These are phyloP conservation scores for Heteromurus nitidus DNA, from an alignment of 2,888 invertebrate genomes.

Conservation along the genomic window DNA sequence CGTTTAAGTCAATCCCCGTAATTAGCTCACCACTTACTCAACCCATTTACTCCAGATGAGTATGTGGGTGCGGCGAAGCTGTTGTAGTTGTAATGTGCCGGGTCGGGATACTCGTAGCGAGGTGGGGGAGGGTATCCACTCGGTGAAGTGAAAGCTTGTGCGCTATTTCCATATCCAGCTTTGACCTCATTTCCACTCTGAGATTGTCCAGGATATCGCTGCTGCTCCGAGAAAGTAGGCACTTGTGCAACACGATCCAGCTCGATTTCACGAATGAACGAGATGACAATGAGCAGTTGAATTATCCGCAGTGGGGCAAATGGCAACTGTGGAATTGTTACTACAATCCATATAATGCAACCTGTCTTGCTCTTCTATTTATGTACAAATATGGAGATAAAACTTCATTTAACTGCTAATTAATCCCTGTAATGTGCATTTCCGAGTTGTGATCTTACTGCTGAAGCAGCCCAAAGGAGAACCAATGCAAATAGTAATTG, in stretches of 20 bases:
- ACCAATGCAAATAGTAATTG: not conserved
- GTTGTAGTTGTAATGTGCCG: not conserved
- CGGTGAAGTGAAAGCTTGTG: not conserved
- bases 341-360: not conserved
- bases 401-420: no score
- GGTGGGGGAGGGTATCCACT: not conserved
- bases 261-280: not conserved
- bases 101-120: not conserved
- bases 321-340: constrained; percentile 2
- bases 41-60: no score
- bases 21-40: no score
- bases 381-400: not conserved
- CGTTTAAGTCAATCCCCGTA: no score
- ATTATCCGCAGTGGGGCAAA: not conserved
- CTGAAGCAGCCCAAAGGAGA: not conserved
- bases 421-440: no score
- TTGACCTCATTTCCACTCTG: no score
- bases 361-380: not conserved
- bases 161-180: no score
- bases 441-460: not conserved
- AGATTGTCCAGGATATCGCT: not conserved
- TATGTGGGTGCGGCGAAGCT: no score
- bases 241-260: not conserved
- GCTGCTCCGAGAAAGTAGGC: not conserved
- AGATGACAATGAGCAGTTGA: not conserved